Evolutionary conservation across 2,113 vertebrate genomes (phyloP).

Genomic region (Athene noctua): DNA sequence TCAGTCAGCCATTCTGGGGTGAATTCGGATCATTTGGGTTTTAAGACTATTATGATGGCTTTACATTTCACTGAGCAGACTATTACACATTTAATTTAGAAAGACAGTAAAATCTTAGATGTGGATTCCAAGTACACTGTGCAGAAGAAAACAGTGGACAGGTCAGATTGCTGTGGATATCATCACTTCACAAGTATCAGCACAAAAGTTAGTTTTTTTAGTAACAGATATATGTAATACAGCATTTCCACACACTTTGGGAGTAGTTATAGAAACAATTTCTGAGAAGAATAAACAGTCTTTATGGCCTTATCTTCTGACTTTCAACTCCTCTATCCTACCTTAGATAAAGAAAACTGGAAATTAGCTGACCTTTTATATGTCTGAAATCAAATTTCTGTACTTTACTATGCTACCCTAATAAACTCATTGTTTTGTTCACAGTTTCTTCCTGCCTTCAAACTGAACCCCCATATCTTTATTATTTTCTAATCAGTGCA

Average conservation of each 20-base stretch:
- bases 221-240: neutral
- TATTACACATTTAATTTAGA: neutral
- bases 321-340: neutral
- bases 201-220: neutral
- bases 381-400: neutral
- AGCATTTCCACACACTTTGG: neutral
- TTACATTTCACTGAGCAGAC: conserved; percentile 38
- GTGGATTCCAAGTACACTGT: neutral
- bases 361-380: neutral
- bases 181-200: neutral
- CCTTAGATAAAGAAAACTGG: neutral
- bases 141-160: neutral
- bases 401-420: neutral
- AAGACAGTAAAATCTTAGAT: conserved; percentile 1
- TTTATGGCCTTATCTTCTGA: neutral
- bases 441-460: neutral
- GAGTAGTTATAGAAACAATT: neutral
- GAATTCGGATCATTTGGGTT: conserved; percentile 27
- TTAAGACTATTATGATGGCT: conserved; percentile 36
- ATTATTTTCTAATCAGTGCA: neutral
- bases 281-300: neutral
- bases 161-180: neutral
- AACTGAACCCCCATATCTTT: neutral
- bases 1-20: conserved; percentile 29
- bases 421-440: neutral